phyloP scores from a whole-genome alignment of 2,888 invertebrate species.

The Habroteleia sp. region DNA sequence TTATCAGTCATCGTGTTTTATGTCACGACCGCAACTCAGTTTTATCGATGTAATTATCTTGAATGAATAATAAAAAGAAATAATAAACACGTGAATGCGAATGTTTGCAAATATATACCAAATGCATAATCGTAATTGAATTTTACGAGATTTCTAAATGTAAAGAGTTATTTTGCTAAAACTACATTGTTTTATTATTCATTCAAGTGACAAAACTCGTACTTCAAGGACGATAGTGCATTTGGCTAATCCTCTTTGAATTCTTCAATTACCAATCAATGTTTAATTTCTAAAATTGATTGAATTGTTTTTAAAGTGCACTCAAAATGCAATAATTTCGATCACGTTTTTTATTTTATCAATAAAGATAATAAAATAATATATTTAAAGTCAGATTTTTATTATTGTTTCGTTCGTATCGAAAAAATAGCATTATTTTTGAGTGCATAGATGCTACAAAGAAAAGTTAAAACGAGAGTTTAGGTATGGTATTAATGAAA shows the following conservation, averaged over 20 bases:
- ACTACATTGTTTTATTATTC: constrained; percentile 76
- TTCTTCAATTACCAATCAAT: constrained; percentile 33
- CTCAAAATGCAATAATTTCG: constrained; percentile 38
- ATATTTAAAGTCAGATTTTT: too few relatives aligned
- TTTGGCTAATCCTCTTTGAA: constrained; percentile 72
- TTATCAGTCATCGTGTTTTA: constrained; percentile 16
- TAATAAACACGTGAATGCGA: constrained; percentile 53
- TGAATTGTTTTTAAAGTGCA: constrained; percentile 38
- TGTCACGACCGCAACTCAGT: constrained; percentile 11
- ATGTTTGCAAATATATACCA: constrained; percentile 66
- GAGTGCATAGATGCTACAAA: constrained; percentile 5
- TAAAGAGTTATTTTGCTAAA: neutral
- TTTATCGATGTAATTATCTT: constrained; percentile 69
- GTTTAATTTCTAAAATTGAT: constrained; percentile 7
- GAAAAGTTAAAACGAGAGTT: constrained; percentile 17
- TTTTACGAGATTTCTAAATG: constrained; percentile 33
- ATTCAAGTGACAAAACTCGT: constrained; percentile 72
- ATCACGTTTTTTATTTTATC: neutral
- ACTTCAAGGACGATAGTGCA: constrained; percentile 76
- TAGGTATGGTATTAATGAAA: constrained; percentile 37
- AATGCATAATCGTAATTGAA: constrained; percentile 78
- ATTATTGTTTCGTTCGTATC: neutral
- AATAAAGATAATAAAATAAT: too few relatives aligned
- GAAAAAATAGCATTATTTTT: constrained; percentile 2
- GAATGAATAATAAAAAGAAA: constrained; percentile 79